These are phyloP conservation scores for Oryctolagus cuniculus DNA, from an alignment of 2,113 vertebrate genomes.

Conservation along the genomic window DNA sequence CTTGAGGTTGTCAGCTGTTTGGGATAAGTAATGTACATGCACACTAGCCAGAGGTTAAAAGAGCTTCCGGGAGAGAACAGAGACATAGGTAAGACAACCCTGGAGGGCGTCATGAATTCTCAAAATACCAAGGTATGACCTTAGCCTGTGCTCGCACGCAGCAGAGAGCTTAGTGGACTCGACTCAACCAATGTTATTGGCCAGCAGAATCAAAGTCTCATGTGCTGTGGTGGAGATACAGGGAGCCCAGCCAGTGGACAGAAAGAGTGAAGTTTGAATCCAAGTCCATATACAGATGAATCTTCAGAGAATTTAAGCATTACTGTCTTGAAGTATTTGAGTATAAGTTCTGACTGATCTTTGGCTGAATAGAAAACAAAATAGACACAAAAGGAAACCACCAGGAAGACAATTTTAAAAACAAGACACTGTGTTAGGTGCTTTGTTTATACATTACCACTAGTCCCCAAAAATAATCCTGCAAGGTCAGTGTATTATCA, in stretches of 20 bases:
- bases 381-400: neutral
- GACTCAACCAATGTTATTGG: neutral
- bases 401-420: constrained; percentile 26
- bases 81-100: neutral
- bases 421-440: constrained; percentile 32
- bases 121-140: neutral
- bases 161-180: neutral
- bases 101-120: neutral
- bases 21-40: neutral
- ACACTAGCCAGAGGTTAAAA: neutral
- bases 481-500: constrained; percentile 11
- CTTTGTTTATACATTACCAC: constrained; percentile 26
- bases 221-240: neutral
- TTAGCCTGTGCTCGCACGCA: neutral
- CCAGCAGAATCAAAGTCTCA: neutral
- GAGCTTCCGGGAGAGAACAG: neutral
- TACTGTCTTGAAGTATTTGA: neutral
- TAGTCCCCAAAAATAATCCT: constrained; percentile 14
- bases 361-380: constrained; percentile 9
- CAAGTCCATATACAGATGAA: neutral
- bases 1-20: neutral
- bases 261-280: constrained; percentile 28
- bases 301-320: neutral
- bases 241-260: neutral
- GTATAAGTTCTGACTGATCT: neutral